phyloP scores from a whole-genome alignment of 30 jellyfish, hydroid and myxozoan species.

The Chironex yamaguchii region DNA sequence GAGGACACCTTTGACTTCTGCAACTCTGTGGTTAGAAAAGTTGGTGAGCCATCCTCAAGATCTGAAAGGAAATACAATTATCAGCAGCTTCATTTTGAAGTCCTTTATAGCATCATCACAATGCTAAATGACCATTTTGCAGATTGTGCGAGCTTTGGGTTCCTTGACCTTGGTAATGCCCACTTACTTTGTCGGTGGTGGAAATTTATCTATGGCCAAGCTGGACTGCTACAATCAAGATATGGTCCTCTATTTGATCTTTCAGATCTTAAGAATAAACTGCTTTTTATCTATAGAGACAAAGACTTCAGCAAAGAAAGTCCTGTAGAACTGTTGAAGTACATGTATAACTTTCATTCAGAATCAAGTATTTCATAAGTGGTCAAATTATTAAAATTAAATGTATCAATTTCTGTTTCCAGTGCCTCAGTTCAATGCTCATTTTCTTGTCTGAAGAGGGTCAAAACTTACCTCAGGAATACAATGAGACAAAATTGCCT shows the following conservation, averaged over 20 bases:
- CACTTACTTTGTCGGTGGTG: not conserved
- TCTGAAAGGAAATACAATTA: constrained; percentile 11
- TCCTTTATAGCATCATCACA: constrained; percentile 12
- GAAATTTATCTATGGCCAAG: no score
- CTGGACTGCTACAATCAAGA: not conserved
- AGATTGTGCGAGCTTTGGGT: constrained; percentile 17
- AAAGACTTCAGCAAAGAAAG: constrained; percentile 6
- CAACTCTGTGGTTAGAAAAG: not conserved
- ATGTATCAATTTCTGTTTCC: constrained; percentile 14
- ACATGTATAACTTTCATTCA: not conserved
- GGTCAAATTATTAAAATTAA: not conserved
- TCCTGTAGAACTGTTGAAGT: not conserved
- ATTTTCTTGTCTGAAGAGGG: constrained; percentile 40
- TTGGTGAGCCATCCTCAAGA: constrained; percentile 31
- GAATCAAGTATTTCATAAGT: constrained; percentile 25
- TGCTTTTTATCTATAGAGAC: constrained; percentile 13
- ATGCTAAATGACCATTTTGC: constrained; percentile 32
- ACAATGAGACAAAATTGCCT: constrained; percentile 61
- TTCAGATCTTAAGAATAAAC: constrained; percentile 13
- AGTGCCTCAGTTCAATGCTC: constrained; percentile 19
- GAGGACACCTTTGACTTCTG: not conserved
- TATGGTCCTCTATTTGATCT: constrained; percentile 34
- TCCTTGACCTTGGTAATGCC: constrained; percentile 38
- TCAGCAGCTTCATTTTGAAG: constrained; percentile 13
- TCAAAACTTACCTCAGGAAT: constrained; percentile 34